Percentiles rank a stretch among this genome's conserved stretches.
phyloP scores from a whole-genome alignment of 2,888 invertebrate genomes.

The Drosophila sordidula region DNA sequence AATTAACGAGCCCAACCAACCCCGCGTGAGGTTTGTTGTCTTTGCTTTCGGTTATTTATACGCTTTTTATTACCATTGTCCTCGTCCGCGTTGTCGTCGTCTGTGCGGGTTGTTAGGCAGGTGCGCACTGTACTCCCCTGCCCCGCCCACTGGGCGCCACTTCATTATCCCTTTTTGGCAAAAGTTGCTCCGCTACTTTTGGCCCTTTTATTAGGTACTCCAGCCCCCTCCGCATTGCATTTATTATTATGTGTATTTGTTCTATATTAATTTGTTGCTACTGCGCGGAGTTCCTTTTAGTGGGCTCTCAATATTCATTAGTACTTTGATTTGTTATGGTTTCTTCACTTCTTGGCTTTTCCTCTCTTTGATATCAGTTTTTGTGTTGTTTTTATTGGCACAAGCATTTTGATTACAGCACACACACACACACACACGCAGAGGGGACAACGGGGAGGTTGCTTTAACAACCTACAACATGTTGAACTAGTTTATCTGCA shows the following conservation, averaged over 20 bases:
- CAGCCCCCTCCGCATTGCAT: constrained; percentile 43
- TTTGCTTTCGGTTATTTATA: constrained; percentile 68
- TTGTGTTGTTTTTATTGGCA: constrained; percentile 75
- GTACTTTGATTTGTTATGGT: constrained; percentile 80
- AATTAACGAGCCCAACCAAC: constrained; percentile 76
- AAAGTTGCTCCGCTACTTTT: constrained; percentile 53
- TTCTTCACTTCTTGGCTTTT: constrained; percentile 55
- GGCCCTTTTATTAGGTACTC: constrained; percentile 54
- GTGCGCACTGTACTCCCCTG: constrained; percentile 38
- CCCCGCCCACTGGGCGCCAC: constrained; percentile 38
- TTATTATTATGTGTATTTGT: constrained; percentile 78
- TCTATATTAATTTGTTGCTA: constrained; percentile 77
- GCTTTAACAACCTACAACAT: constrained; percentile 54
- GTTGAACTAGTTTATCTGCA: constrained; percentile 78
- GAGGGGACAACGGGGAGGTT: background rate
- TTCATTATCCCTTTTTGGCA: constrained; percentile 69
- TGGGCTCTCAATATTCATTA: constrained; percentile 78
- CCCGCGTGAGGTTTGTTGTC: constrained; percentile 48
- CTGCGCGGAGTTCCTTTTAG: constrained; percentile 64
- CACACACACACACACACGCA: constrained; percentile 4
- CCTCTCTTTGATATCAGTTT: constrained; percentile 53
- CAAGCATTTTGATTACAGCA: constrained; percentile 72
- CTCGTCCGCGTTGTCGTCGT: constrained; percentile 26
- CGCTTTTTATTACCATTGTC: constrained; percentile 74
- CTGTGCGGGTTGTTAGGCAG: constrained; percentile 67